Evolutionary conservation across 2,888 invertebrate species (phyloP).

Genomic region (Trachelus tabidus): DNA sequence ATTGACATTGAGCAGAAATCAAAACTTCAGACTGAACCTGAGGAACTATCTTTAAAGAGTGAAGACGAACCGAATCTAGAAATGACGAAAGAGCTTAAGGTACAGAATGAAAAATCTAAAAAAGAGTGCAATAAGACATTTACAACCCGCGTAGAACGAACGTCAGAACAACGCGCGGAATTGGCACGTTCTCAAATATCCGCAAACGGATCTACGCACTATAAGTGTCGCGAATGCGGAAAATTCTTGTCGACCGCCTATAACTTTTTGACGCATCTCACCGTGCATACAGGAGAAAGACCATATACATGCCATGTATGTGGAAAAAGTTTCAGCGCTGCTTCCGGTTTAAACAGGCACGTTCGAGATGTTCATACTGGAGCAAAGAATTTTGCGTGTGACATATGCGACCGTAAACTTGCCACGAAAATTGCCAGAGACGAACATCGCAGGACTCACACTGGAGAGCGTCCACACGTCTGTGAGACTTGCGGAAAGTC

Average conservation of each 20-base stretch:
- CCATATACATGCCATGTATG: slow-evolving; percentile 53
- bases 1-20: not conserved
- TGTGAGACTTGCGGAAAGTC: slow-evolving; percentile 67
- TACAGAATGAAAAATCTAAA: not conserved
- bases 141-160: not conserved
- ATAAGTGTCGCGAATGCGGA: slow-evolving; percentile 70
- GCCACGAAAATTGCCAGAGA: slow-evolving; percentile 48
- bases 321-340: slow-evolving; percentile 54
- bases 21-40: not conserved
- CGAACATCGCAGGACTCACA: slow-evolving; percentile 59
- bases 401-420: slow-evolving; percentile 49
- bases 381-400: slow-evolving; percentile 49
- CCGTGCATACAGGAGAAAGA: slow-evolving; percentile 47
- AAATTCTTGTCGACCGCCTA: slow-evolving; percentile 72
- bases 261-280: slow-evolving; percentile 53
- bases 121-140: not conserved
- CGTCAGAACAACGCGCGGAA: not conserved
- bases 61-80: not conserved
- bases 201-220: slow-evolving; percentile 68
- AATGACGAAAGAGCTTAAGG: not conserved
- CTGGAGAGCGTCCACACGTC: slow-evolving; percentile 43
- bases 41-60: not conserved
- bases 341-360: slow-evolving; percentile 53
- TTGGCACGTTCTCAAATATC: slow-evolving; percentile 31
- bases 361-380: slow-evolving; percentile 49